Conservation (phyloP, 37 sponge, comb jelly and placozoan species). For the Haliclona indistincta region DNA sequence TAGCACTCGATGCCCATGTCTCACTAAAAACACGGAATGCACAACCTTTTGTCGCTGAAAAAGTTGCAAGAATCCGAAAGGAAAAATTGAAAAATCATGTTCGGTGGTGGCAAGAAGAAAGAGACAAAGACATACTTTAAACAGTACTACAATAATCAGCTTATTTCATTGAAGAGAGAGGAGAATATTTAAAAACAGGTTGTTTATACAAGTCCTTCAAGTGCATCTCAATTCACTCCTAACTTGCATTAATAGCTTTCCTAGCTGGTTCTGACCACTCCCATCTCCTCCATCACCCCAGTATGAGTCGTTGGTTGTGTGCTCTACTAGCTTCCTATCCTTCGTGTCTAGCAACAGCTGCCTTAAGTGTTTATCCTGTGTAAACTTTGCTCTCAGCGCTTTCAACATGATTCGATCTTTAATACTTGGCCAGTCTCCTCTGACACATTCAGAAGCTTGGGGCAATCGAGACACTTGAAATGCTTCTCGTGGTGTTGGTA, state of each 20-base stretch:
- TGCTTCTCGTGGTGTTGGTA: slow-evolving; percentile 48
- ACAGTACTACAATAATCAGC: too few relatives aligned
- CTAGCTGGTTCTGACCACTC: slow-evolving; percentile 67
- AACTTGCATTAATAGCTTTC: slow-evolving; percentile 64
- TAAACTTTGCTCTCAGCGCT: slow-evolving; percentile 60
- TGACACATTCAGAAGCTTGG: slow-evolving; percentile 22
- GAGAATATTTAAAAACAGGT: too few relatives aligned
- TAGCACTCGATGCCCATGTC: too few relatives aligned
- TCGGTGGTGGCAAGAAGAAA: too few relatives aligned
- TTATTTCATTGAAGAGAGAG: too few relatives aligned
- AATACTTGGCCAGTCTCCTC: slow-evolving; percentile 69
- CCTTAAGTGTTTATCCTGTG: slow-evolving; percentile 37
- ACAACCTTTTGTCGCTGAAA: too few relatives aligned
- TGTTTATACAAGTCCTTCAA: too few relatives aligned
- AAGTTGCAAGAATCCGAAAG: too few relatives aligned
- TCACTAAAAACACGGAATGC: too few relatives aligned
- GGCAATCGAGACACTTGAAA: slow-evolving; percentile 56
- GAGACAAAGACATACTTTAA: too few relatives aligned
- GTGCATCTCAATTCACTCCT: slow-evolving; percentile 18
- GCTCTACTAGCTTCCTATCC: slow-evolving; percentile 52
- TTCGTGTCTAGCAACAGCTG: slow-evolving; percentile 41
- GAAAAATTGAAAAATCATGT: too few relatives aligned
- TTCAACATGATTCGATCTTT: slow-evolving; percentile 67
- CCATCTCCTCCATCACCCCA: slow-evolving; percentile 89
- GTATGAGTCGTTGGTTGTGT: slow-evolving; percentile 57